These are phyloP conservation scores for Spodoptera picta DNA, from an alignment of 2,888 invertebrate species.

Conservation along the genomic window DNA sequence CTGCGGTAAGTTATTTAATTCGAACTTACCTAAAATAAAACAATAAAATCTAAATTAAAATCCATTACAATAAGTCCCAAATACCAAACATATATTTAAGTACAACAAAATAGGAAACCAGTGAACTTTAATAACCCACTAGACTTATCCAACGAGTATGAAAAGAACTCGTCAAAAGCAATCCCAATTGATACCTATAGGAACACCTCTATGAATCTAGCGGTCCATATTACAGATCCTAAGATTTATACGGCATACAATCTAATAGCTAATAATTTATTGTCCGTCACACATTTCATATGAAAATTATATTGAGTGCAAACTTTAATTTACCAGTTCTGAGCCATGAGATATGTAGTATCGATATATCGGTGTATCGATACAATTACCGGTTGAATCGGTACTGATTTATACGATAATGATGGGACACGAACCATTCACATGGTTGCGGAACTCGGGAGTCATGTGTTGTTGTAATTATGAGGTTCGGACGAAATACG, in stretches of 20 bases:
- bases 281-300: constrained; percentile 66
- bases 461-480: constrained; percentile 64
- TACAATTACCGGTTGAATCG: constrained; percentile 69
- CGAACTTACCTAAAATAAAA: too few relatives aligned
- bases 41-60: too few relatives aligned
- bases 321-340: constrained; percentile 63
- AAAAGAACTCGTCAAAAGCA: constrained; percentile 33
- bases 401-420: constrained; percentile 85
- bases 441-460: constrained; percentile 57
- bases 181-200: constrained; percentile 36
- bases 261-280: constrained; percentile 64
- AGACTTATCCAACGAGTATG: constrained; percentile 32
- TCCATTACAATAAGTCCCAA: too few relatives aligned
- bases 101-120: constrained; percentile 13
- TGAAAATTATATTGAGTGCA: constrained; percentile 67
- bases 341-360: constrained; percentile 57
- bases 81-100: too few relatives aligned
- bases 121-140: constrained; percentile 31
- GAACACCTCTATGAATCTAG: constrained; percentile 42
- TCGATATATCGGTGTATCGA: constrained; percentile 64
- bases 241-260: constrained; percentile 56
- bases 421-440: constrained; percentile 69
- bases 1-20: too few relatives aligned
- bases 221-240: constrained; percentile 47
- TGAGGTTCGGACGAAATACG: constrained; percentile 50